phyloP scores from a whole-genome alignment of 2,113 vertebrate genomes.

The Malurus alboscapulatus region DNA sequence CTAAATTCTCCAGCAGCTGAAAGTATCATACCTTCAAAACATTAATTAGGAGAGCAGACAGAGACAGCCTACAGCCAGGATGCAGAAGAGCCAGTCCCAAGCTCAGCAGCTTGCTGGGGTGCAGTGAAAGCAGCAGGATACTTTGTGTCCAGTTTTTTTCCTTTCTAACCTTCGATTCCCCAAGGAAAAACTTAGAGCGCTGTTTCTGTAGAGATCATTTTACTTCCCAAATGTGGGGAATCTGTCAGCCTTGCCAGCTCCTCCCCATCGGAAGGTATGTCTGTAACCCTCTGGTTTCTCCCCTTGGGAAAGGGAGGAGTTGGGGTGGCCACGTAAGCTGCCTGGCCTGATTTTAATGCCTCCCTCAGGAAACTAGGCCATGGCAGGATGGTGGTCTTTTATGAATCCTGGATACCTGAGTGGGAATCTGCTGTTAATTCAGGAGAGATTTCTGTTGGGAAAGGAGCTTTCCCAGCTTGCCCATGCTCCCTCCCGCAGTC shows the following conservation, averaged over 20 bases:
- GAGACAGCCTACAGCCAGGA: not conserved
- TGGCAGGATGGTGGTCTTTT: not conserved
- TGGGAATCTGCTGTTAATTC: not conserved
- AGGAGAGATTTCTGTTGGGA: not conserved
- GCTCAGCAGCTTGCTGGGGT: not conserved
- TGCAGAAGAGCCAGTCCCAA: not conserved
- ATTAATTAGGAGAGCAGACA: not conserved
- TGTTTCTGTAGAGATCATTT: not conserved
- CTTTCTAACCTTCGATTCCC: not conserved
- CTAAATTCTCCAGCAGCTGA: not conserved
- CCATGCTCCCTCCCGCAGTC: fast-evolving
- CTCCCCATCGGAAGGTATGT: slow-evolving; percentile 48
- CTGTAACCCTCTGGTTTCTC: slow-evolving; percentile 21
- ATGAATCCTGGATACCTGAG: not conserved
- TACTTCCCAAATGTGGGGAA: not conserved
- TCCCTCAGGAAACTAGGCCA: slow-evolving; percentile 33
- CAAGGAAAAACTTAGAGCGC: not conserved
- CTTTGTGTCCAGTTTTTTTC: not conserved
- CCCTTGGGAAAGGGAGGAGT: slow-evolving; percentile 61
- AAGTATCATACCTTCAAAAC: not conserved
- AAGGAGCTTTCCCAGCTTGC: not conserved
- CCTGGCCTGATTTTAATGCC: slow-evolving; percentile 36
- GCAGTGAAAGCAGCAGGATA: not conserved
- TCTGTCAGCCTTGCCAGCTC: slow-evolving; percentile 21
- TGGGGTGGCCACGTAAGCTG: slow-evolving; percentile 53